Evolutionary conservation across 1,140 invertebrate species (phyloP).

Genomic region (Drosophila azteca): DNA sequence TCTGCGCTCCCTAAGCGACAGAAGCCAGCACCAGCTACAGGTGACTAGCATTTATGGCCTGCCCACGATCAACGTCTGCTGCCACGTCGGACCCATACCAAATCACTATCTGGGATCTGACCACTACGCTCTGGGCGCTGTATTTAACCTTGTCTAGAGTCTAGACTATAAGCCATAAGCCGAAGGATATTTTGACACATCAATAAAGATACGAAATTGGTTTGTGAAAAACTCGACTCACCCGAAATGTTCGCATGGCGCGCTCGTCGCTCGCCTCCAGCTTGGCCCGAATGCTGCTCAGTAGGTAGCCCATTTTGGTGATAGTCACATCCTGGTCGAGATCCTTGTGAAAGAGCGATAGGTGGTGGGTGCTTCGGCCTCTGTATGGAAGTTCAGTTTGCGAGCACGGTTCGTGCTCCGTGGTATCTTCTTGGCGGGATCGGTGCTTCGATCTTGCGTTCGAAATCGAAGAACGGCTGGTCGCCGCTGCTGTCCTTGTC

Average conservation of each 20-base stretch:
- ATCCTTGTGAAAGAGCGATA: slow-evolving; percentile 78
- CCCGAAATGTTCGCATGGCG: slow-evolving; percentile 68
- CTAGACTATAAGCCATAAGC: neutral
- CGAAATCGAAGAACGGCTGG: slow-evolving; percentile 68
- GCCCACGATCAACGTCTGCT: slow-evolving; percentile 86
- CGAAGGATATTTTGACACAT: slow-evolving; percentile 4
- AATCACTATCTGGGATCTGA: slow-evolving; percentile 90
- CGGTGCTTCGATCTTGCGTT: slow-evolving; percentile 67
- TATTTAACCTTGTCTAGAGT: slow-evolving; percentile 61
- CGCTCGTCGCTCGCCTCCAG: slow-evolving; percentile 73
- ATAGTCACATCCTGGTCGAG: slow-evolving; percentile 76
- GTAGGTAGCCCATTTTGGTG: slow-evolving; percentile 73
- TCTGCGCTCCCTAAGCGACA: slow-evolving; percentile 85
- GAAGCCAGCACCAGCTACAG: slow-evolving; percentile 42
- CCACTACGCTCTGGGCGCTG: slow-evolving; percentile 88
- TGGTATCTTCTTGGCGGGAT: slow-evolving; percentile 57
- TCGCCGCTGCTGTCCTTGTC: slow-evolving; percentile 31
- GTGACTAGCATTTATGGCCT: slow-evolving; percentile 85
- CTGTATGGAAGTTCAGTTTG: slow-evolving; percentile 64
- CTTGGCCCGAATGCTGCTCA: slow-evolving; percentile 74
- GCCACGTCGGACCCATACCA: slow-evolving; percentile 87
- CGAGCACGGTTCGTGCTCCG: slow-evolving; percentile 56
- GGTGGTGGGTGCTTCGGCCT: slow-evolving; percentile 36
- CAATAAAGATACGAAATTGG: slow-evolving; percentile 13
- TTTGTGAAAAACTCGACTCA: slow-evolving; percentile 40